Base-by-base conservation (phyloP, 2,797 vertebrate genomes). In the Loriculus beryllinus region DNA sequence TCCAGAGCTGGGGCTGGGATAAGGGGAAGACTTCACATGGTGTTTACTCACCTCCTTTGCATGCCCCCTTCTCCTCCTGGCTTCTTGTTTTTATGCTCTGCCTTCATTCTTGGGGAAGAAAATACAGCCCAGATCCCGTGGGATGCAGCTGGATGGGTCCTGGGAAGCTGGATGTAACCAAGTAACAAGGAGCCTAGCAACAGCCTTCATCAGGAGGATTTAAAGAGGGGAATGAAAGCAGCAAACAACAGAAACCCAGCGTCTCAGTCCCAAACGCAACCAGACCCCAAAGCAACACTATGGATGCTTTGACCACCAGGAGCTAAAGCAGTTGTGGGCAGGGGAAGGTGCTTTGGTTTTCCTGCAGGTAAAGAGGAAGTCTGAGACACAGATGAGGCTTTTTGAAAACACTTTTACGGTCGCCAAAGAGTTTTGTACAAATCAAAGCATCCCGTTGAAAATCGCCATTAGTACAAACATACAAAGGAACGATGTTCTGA, bases 401-500 rank as follows among this genome's bases (percentile, higher is more conserved):
- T 90, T 97, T 91, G 63, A 96, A 93, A 95, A 96, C 95, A 95
- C 96, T 97, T 97, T 97, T 96, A 96, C 97, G 89, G 97, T 94
- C 93, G 92, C 95, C 96, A 93, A 57, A 86, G 96, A 97, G 94
- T 85, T 98, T 96, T 97, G 95, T 98, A 98, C 97, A 98, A 98
- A 98, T 96, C 93, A 93, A 97, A 96, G 97, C 95, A 64, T 94
- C 97, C 95, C 95, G 95, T 97, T 97, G 87, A 97, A 98, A 97
- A 97, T 96, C 79, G 87, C 94, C 92, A 75, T 97, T 97, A 95
- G 97, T 97, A 98, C 96, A 98, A 98, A 98, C 96, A 96, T 97
- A 98, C 97, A 98, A 98, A 98, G 97, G 88, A 97, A 97, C 77
- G 37, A 97, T 64, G 90, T 93, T 89, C 71, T 97, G 96, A 97